phyloP scores from a whole-genome alignment of 2,797 vertebrate species.

The Myotis vivesi region DNA sequence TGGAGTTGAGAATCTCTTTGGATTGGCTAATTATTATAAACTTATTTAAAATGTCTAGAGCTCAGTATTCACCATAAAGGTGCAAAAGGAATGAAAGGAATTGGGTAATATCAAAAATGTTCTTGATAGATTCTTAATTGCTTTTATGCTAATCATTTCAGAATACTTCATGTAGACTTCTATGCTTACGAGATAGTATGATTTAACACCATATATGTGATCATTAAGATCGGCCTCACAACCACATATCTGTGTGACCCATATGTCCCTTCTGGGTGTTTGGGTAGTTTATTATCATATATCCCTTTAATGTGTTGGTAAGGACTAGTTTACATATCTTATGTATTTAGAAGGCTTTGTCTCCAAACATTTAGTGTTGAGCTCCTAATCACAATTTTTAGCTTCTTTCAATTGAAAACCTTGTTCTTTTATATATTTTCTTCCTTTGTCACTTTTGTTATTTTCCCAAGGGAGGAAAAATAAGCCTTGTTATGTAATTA shows the following conservation, averaged over 20 bases:
- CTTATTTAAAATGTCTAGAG: constrained; percentile 39
- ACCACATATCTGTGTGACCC: not conserved
- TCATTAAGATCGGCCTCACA: not conserved
- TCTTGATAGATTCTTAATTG: constrained; percentile 40
- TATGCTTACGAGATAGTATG: not conserved
- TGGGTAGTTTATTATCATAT: not conserved
- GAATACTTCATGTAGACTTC: not conserved
- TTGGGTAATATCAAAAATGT: not conserved
- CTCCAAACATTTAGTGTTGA: not conserved
- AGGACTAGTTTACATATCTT: not conserved
- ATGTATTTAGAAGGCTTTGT: not conserved
- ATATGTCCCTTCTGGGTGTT: not conserved
- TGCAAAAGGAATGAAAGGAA: constrained; percentile 21
- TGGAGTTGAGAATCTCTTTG: constrained; percentile 69
- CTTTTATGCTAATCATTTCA: constrained; percentile 27
- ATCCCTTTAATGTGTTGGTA: not conserved
- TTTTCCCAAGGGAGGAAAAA: not conserved
- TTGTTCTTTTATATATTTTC: not conserved
- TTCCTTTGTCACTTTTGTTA: not conserved
- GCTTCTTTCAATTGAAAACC: constrained; percentile 24
- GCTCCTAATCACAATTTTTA: not conserved
- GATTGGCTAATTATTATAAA: constrained; percentile 4
- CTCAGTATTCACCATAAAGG: not conserved
- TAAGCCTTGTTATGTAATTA: not conserved
- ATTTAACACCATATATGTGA: not conserved